A percentile compares a stretch with the other conserved stretches of the same genome.
phyloP scores from a whole-genome alignment of 2,113 vertebrate species.

The Donacobius atricapilla region DNA sequence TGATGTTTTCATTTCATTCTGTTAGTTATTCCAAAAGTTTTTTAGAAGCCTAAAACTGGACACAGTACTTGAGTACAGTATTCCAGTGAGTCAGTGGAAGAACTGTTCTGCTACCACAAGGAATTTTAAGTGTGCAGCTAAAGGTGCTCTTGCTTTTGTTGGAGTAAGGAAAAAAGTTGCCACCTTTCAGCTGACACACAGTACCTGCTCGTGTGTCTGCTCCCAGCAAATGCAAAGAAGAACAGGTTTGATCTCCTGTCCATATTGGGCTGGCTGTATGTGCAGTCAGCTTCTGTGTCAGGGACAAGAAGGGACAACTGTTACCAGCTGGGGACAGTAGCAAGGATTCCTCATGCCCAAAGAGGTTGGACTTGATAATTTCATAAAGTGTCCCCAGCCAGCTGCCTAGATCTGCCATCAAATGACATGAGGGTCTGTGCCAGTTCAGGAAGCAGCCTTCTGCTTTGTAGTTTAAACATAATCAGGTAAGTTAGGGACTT shows the following conservation, averaged over 20 bases:
- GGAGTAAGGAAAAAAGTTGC: neutral
- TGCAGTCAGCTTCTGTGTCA: neutral
- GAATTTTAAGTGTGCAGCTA: neutral
- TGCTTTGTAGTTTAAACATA: neutral
- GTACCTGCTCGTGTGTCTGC: neutral
- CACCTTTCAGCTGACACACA: neutral
- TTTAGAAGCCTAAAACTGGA: neutral
- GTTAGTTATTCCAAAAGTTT: neutral
- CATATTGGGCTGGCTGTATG: fast-evolving
- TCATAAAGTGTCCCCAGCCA: neutral
- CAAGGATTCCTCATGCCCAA: neutral
- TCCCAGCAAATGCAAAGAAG: neutral
- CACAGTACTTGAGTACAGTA: neutral
- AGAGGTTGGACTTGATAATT: neutral
- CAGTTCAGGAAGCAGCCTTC: neutral
- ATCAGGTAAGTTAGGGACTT: neutral
- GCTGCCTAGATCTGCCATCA: neutral
- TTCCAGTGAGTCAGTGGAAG: neutral
- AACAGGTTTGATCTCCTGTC: neutral
- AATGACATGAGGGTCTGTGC: neutral
- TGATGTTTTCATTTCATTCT: neutral
- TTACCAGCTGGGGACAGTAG: neutral
- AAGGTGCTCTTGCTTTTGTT: neutral
- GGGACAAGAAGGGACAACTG: neutral
- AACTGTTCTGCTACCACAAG: neutral